Evolutionary conservation across 2,888 invertebrate genomes (phyloP).

Genomic region (Melieria omissa): DNA sequence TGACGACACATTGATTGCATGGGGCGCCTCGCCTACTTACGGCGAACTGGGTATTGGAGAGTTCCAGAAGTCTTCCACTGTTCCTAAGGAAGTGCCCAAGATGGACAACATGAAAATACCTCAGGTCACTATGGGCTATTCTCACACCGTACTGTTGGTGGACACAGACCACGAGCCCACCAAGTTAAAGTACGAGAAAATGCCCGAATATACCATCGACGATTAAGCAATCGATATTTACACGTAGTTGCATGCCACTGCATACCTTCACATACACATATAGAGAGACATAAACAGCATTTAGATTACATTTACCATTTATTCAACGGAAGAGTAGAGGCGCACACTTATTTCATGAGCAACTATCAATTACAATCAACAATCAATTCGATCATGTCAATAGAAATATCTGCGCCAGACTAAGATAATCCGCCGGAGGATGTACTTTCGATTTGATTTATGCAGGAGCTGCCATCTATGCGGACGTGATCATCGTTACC

Average conservation of each 20-base stretch:
- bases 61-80: conserved; percentile 85
- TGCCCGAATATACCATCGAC: conserved; percentile 69
- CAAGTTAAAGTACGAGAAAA: conserved; percentile 69
- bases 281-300: too few species aligned
- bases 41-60: conserved; percentile 95
- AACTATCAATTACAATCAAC: too few species aligned
- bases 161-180: conserved; percentile 70
- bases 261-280: neutral
- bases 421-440: too few species aligned
- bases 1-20: conserved; percentile 89
- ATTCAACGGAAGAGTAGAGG: too few species aligned
- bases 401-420: too few species aligned
- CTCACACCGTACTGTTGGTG: conserved; percentile 80
- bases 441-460: too few species aligned
- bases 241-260: conserved; percentile 14
- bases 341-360: neutral
- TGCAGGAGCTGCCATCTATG: too few species aligned
- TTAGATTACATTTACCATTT: too few species aligned
- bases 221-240: conserved; percentile 52
- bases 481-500: too few species aligned
- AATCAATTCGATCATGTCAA: too few species aligned
- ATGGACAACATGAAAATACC: conserved; percentile 81
- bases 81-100: conserved; percentile 85
- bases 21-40: conserved; percentile 94
- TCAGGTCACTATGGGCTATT: conserved; percentile 84